phyloP scores from a whole-genome alignment of 2,113 vertebrate species.

The Urocitellus parryii region DNA sequence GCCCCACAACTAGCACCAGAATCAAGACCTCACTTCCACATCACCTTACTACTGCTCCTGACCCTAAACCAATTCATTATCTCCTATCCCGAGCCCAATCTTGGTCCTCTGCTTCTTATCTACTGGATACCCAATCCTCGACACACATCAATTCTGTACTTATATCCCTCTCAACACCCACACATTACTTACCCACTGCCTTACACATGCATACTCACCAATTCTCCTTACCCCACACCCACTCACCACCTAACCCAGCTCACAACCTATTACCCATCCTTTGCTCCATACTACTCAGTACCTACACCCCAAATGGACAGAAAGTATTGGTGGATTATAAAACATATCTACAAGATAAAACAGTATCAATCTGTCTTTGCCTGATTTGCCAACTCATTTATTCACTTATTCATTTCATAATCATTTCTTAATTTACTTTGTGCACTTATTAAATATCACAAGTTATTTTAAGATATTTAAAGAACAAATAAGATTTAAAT shows the following conservation, averaged over 20 bases:
- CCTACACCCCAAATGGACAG: neutral
- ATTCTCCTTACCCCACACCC: too few relatives aligned
- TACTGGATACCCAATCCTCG: neutral
- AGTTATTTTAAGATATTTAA: neutral
- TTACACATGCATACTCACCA: too few relatives aligned
- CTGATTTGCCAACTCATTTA: neutral
- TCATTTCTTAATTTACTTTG: neutral
- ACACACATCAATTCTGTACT: neutral
- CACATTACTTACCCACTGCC: too few relatives aligned
- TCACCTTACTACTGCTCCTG: too few relatives aligned
- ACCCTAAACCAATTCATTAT: too few relatives aligned
- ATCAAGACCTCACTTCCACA: too few relatives aligned
- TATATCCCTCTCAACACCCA: neutral
- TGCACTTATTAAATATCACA: neutral
- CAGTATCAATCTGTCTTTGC: neutral
- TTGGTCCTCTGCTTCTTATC: neutral
- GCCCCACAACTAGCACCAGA: too few relatives aligned
- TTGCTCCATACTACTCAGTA: neutral
- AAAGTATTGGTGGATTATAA: neutral
- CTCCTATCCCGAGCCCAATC: neutral
- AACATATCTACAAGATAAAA: neutral
- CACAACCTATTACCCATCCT: neutral
- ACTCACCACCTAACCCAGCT: too few relatives aligned
- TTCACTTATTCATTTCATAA: neutral
- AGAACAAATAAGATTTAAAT: neutral